Conservation (phyloP, 2,888 invertebrate genomes). For the Glaucopsyche alexis region DNA sequence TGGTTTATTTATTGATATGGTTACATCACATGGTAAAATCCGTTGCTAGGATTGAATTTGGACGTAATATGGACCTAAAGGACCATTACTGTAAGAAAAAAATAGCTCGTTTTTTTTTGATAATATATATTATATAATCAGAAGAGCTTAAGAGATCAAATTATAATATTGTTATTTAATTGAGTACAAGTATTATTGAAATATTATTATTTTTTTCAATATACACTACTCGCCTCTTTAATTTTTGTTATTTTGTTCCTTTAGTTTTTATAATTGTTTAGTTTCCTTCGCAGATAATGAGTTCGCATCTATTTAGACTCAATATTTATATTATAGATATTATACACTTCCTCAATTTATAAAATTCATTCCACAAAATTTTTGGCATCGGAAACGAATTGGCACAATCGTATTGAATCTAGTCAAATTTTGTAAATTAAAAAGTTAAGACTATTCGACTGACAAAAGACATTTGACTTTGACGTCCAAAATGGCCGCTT, state of each 20-base stretch:
- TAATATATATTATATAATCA: slow-evolving; percentile 55
- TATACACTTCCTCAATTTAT: slow-evolving; percentile 63
- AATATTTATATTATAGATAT: slow-evolving; percentile 59
- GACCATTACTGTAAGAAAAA: slow-evolving; percentile 30
- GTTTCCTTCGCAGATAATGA: slow-evolving; percentile 60
- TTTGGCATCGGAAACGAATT: slow-evolving; percentile 65
- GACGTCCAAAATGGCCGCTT: slow-evolving; percentile 73
- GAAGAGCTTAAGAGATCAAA: slow-evolving; percentile 75
- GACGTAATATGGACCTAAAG: slow-evolving; percentile 43
- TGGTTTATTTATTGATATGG: slow-evolving; percentile 61
- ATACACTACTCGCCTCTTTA: slow-evolving; percentile 74
- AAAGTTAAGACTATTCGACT: slow-evolving; percentile 63
- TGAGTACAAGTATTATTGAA: slow-evolving; percentile 78
- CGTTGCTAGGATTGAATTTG: slow-evolving; percentile 51
- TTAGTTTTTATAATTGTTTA: slow-evolving; percentile 77
- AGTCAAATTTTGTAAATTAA: slow-evolving; percentile 72
- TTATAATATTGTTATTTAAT: slow-evolving; percentile 79
- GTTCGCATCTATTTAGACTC: slow-evolving; percentile 55
- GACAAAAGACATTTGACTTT: slow-evolving; percentile 62
- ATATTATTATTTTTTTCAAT: slow-evolving; percentile 70
- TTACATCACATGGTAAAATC: slow-evolving; percentile 69
- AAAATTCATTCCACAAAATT: slow-evolving; percentile 50
- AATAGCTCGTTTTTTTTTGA: slow-evolving; percentile 66
- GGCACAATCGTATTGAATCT: slow-evolving; percentile 73
- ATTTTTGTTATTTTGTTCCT: slow-evolving; percentile 75